Evolutionary conservation across 92 coral and sea anemone genomes (phyloP), one percentile per base, ranked within the genome.

Genomic region (Bergia sp.): DNA sequence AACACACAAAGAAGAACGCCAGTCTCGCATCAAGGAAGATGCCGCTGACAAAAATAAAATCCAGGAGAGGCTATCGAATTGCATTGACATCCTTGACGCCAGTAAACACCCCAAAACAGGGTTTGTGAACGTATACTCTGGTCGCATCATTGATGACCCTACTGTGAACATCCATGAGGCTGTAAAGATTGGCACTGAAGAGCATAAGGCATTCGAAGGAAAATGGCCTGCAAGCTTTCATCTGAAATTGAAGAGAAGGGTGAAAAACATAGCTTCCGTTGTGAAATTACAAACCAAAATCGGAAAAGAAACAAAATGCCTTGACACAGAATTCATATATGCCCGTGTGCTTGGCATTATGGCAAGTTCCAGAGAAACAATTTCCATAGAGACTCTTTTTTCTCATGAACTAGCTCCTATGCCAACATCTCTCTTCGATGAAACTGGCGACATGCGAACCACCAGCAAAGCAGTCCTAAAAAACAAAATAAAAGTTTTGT

Each of bases 361-460:
- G 89, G 92, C 91, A 53, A 91, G 90, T 77, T 71, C 91, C 37
- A 84, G 90, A 58, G 89, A 90, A 76, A 29, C 29, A 29, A 82
- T 89, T 23, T 91, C 89, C 69, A 89, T 91, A 18, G 77, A 86
- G 88, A 81, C 77, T 5, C 91, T 91, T 20, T 73, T 91, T 69
- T 74, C 92, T 69, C 90, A 87, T 65, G 94, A 91, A 44, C 80
- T 93, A 9, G 89, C 94, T 71, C 94, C 96, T 47, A 91, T 93
- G n/a, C 94, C 91, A 37, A 91, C 94, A 8, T 88, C 95, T 37
- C 88, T 93, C 91, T 93, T 93, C 55, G 85, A 82, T 69, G 94
- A 91, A 66, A 91, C 92, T 44, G 96, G 92, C 49, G 90, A 65
- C 71, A 61, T 85, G 93, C 79, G 92, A 44, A 84, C 91, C 41